Conservation (phyloP, 2,113 vertebrate genomes). For the Psittacula cyanocephala region DNA sequence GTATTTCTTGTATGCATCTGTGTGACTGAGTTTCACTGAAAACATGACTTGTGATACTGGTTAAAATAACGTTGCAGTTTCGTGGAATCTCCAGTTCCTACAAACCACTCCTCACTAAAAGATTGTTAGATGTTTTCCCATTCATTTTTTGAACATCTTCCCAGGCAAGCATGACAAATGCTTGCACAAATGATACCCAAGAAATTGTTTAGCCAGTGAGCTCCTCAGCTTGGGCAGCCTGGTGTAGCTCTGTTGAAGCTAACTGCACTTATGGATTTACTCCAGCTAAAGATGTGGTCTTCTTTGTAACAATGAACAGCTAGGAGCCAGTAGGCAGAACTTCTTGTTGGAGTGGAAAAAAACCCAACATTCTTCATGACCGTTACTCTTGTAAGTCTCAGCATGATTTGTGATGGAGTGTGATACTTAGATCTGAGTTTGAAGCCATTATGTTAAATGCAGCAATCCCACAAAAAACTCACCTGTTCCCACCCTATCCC, state of each 20-base stretch:
- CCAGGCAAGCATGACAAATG: not conserved
- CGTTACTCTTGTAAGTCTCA: not conserved
- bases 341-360: not conserved
- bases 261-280: fast-evolving
- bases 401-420: fast-evolving
- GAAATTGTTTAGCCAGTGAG: not conserved
- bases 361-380: not conserved
- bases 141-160: not conserved
- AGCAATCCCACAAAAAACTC: not conserved
- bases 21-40: not conserved
- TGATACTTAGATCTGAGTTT: not conserved
- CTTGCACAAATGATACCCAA: not conserved
- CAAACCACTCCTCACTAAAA: not conserved
- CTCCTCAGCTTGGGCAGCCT: not conserved
- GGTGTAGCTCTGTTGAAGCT: not conserved
- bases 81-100: not conserved
- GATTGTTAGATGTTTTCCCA: not conserved
- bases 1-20: not conserved
- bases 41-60: not conserved
- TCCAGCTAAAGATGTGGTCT: not conserved
- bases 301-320: not conserved
- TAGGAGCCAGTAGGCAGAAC: not conserved
- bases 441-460: not conserved
- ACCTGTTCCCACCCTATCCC: not conserved
- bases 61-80: not conserved